Percentiles rank a stretch among this genome's conserved stretches.
Evolutionary conservation across 2,113 vertebrate genomes (phyloP).

Genomic region (Perca schrenkii): DNA sequence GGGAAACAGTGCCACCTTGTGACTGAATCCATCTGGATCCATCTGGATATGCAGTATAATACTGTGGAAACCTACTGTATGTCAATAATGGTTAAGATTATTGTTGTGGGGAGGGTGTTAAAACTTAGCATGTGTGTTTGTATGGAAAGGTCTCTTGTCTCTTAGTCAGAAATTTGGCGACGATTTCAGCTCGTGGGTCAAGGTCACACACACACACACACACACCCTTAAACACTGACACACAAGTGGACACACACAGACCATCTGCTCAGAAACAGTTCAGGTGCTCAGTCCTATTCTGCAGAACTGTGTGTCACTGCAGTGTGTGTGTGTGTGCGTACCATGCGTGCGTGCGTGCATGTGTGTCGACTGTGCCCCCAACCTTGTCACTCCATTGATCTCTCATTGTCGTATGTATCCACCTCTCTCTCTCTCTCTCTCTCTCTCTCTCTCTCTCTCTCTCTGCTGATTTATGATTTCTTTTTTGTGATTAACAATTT

Average conservation of each 20-base stretch:
- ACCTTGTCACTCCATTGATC: constrained; percentile 48
- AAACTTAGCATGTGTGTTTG: constrained; percentile 37
- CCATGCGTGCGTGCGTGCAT: not conserved
- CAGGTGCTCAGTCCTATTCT: constrained; percentile 47
- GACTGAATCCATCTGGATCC: constrained; percentile 28
- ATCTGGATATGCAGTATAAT: not conserved
- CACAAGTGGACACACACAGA: constrained; percentile 58
- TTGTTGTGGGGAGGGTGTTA: not conserved
- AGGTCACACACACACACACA: constrained; percentile 11
- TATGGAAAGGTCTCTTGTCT: constrained; percentile 28
- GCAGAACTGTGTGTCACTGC: constrained; percentile 46
- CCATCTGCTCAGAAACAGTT: constrained; percentile 79
- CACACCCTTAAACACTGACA: constrained; percentile 22
- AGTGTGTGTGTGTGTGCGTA: not conserved
- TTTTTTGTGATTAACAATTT: not conserved
- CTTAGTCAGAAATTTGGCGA: constrained; percentile 66
- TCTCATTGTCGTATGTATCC: constrained; percentile 9
- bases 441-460: constrained; percentile 4
- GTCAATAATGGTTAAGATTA: constrained; percentile 7
- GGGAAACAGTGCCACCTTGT: constrained; percentile 83
- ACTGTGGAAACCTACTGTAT: constrained; percentile 11
- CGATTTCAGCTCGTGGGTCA: constrained; percentile 36
- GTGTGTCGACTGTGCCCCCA: constrained; percentile 16
- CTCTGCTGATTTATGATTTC: constrained; percentile 27
- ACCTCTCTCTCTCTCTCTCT: constrained; percentile 10